Evolutionary conservation across 1,140 invertebrate species (phyloP).

Genomic region (Lordiphosa stackelbergi): DNA sequence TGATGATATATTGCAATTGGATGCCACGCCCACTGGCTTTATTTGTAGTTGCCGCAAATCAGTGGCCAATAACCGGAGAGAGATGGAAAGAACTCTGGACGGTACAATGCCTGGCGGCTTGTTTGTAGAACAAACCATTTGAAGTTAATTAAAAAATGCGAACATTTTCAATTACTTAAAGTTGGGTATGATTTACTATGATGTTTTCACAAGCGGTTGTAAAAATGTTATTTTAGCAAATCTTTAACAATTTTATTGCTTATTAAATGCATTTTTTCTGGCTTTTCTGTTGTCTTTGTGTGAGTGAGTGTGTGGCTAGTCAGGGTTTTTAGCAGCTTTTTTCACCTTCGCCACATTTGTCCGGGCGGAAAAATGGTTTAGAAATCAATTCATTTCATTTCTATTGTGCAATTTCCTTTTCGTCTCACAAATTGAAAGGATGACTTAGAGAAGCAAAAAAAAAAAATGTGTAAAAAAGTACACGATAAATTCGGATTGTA

Average conservation of each 20-base stretch:
- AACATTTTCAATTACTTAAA: constrained; percentile 19
- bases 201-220: constrained; percentile 35
- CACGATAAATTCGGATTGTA: constrained; percentile 61
- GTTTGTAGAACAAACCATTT: constrained; percentile 53
- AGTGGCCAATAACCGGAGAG: constrained; percentile 55
- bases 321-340: constrained; percentile 13
- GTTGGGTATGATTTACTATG: constrained; percentile 7
- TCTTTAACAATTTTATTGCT: constrained; percentile 38
- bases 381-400: constrained; percentile 71
- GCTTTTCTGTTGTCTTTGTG: neutral
- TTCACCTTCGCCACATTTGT: constrained; percentile 13
- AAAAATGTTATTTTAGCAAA: constrained; percentile 61
- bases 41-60: constrained; percentile 65
- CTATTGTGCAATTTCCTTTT: constrained; percentile 68
- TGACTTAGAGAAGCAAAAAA: neutral
- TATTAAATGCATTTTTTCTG: constrained; percentile 54
- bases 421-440: constrained; percentile 9
- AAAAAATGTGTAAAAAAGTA: constrained; percentile 18
- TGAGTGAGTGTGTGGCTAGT: neutral
- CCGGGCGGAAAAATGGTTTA: constrained; percentile 48
- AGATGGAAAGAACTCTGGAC: constrained; percentile 12
- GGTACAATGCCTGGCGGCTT: constrained; percentile 12
- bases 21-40: constrained; percentile 52
- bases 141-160: constrained; percentile 61
- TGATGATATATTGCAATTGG: constrained; percentile 57